These are phyloP conservation scores for Lycorma delicatula DNA, from an alignment of 1,140 invertebrate species.

Conservation along the genomic window DNA sequence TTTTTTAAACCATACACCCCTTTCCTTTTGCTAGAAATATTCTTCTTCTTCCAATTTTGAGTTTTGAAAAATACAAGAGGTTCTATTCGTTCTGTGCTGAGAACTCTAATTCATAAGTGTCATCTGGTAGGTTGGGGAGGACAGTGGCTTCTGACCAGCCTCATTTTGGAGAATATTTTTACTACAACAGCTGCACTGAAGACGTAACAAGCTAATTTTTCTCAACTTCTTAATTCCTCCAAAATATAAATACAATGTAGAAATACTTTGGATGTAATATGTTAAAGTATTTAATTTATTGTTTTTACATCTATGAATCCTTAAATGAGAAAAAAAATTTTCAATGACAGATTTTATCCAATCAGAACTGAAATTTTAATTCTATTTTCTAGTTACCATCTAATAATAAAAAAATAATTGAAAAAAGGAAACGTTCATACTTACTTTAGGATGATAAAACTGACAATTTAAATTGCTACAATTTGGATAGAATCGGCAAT, in stretches of 20 bases:
- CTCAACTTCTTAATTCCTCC: too few species aligned
- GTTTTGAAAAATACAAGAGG: too few species aligned
- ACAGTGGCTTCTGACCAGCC: too few species aligned
- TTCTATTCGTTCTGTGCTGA: too few species aligned
- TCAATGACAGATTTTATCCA: background rate
- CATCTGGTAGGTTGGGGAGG: too few species aligned
- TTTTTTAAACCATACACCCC: too few species aligned
- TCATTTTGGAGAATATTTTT: too few species aligned
- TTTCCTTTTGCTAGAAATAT: too few species aligned
- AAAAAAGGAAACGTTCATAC: background rate
- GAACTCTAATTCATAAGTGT: too few species aligned
- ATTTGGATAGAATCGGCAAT: conserved; percentile 44
- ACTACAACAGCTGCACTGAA: too few species aligned
- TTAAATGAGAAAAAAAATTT: background rate
- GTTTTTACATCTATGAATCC: background rate
- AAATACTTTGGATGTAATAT: background rate
- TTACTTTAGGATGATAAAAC: conserved; percentile 37
- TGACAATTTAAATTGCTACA: conserved; percentile 41
- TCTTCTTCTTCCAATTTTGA: too few species aligned
- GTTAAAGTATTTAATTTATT: background rate
- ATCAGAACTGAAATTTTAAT: background rate
- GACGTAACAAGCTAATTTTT: too few species aligned
- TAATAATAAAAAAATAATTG: background rate
- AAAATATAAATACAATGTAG: background rate
- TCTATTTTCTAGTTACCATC: background rate